Percentiles rank a stretch among this genome's conserved stretches.
Evolutionary conservation across 2,797 vertebrate species (phyloP).

Genomic region (Microctenopoma steveboyesi): DNA sequence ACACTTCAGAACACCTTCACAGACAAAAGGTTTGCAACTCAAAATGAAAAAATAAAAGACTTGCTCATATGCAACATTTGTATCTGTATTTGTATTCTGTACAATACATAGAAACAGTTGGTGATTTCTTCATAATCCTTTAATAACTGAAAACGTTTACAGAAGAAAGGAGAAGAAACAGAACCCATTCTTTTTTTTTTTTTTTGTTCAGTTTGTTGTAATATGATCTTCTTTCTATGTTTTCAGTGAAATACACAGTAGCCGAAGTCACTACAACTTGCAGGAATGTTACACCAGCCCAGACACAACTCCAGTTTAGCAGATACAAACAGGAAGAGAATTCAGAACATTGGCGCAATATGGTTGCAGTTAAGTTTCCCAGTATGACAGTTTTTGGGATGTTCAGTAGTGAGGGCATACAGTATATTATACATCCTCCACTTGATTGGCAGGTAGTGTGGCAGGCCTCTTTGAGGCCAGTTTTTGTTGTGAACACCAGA

Average conservation of each 20-base stretch:
- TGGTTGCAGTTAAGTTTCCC: conserved; percentile 72
- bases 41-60: conserved; percentile 79
- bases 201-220: conserved; percentile 64
- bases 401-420: conserved; percentile 61
- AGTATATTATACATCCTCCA: conserved; percentile 79
- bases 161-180: conserved; percentile 76
- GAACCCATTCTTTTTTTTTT: conserved; percentile 54
- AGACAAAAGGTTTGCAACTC: conserved; percentile 86
- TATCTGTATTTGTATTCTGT: conserved; percentile 98
- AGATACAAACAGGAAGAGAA: conserved; percentile 75
- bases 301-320: conserved; percentile 77
- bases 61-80: conserved; percentile 96
- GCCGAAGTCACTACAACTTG: conserved; percentile 80
- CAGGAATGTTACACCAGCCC: conserved; percentile 82
- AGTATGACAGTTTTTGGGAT: conserved; percentile 63
- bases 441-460: conserved; percentile 79
- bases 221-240: conserved; percentile 71
- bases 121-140: conserved; percentile 87
- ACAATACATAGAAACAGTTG: conserved; percentile 93
- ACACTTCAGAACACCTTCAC: conserved; percentile 91
- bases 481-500: conserved; percentile 65
- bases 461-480: conserved; percentile 57
- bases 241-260: conserved; percentile 81
- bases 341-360: conserved; percentile 73
- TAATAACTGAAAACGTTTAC: conserved; percentile 79